Percentiles rank a stretch among this genome's conserved stretches.
phyloP scores from a whole-genome alignment of 2,113 vertebrate species.

The Axis porcinus region DNA sequence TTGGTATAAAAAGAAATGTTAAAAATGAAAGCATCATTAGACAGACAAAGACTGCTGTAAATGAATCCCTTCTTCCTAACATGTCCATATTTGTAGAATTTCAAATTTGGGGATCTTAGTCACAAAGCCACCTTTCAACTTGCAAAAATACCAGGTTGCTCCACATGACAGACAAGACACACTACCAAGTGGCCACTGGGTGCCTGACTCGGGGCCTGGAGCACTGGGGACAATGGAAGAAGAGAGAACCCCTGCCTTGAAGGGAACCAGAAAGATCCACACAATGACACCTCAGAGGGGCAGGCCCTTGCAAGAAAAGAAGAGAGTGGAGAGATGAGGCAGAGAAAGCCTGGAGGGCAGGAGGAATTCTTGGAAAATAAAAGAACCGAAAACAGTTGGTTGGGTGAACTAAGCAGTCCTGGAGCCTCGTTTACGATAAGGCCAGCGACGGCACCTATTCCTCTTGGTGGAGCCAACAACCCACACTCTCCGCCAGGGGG shows the following conservation, averaged over 20 bases:
- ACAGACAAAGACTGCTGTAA: neutral
- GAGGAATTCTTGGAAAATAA: neutral
- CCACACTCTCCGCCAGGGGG: neutral
- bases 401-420: neutral
- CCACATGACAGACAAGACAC: neutral
- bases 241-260: neutral
- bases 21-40: neutral
- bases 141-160: neutral
- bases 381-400: neutral
- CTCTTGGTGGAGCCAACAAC: neutral
- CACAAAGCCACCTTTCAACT: neutral
- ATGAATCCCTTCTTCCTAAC: neutral
- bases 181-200: neutral
- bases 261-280: neutral
- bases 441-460: neutral
- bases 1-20: neutral
- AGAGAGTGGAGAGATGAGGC: neutral
- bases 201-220: too few species aligned
- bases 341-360: neutral
- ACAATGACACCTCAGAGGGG: neutral
- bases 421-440: neutral
- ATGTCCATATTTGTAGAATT: neutral
- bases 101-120: neutral
- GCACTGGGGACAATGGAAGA: too few species aligned
- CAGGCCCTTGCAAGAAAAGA: neutral